Conservation (phyloP, 1,140 invertebrate genomes). For the Polypedilum vanderplanki region DNA sequence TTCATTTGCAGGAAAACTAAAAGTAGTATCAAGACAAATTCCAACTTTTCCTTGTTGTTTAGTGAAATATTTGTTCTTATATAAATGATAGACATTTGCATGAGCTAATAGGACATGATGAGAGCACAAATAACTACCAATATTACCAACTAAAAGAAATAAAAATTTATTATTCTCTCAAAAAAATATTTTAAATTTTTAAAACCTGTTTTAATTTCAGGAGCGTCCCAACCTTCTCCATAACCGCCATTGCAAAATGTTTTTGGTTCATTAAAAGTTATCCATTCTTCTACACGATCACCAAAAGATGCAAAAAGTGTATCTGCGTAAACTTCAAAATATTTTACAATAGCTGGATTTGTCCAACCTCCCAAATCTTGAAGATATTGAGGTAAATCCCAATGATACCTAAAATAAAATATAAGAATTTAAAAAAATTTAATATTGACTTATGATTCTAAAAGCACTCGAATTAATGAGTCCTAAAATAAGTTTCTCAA, state of each 20-base stretch:
- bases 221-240: slow-evolving; percentile 36
- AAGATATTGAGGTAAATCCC: slow-evolving; percentile 48
- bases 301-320: slow-evolving; percentile 42
- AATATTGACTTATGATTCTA: too few species aligned
- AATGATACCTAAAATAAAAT: slow-evolving; percentile 39
- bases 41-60: slow-evolving; percentile 45
- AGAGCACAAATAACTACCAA: slow-evolving; percentile 42
- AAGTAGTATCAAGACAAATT: slow-evolving; percentile 47
- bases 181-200: too few species aligned
- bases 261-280: slow-evolving; percentile 47
- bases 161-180: too few species aligned
- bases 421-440: background rate
- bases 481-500: too few species aligned
- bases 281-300: slow-evolving; percentile 45
- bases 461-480: too few species aligned
- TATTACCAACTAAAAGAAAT: too few species aligned
- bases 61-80: slow-evolving; percentile 41
- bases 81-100: slow-evolving; percentile 44
- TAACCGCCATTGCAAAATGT: slow-evolving; percentile 44
- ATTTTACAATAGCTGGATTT: slow-evolving; percentile 47
- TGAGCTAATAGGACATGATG: slow-evolving; percentile 45
- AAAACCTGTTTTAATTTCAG: slow-evolving; percentile 43
- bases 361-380: slow-evolving; percentile 50
- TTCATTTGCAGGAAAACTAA: slow-evolving; percentile 43
- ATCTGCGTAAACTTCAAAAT: slow-evolving; percentile 43